Percentiles rank a stretch among this genome's conserved stretches.
Evolutionary conservation across 1,140 invertebrate genomes (phyloP).

Genomic region (Megathymus violae): DNA sequence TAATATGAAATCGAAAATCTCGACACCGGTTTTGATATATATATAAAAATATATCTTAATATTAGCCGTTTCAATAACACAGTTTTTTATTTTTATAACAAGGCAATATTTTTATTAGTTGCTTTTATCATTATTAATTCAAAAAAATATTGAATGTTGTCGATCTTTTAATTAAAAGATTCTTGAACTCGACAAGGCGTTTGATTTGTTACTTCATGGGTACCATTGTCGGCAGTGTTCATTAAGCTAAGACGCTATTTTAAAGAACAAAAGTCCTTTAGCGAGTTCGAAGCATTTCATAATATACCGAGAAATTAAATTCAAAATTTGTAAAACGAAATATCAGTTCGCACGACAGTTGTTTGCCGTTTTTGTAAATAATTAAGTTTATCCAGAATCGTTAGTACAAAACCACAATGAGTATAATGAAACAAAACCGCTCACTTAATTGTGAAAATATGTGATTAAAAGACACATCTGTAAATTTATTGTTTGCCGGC

Average conservation of each 20-base stretch:
- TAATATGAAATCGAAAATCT: too few relatives aligned
- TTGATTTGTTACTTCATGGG: not conserved
- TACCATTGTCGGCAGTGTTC: not conserved
- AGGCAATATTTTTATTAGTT: too few relatives aligned
- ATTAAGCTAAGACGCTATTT: not conserved
- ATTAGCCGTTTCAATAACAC: too few relatives aligned
- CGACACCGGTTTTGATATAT: too few relatives aligned
- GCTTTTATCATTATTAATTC: too few relatives aligned
- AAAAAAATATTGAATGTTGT: not conserved
- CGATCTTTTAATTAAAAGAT: not conserved
- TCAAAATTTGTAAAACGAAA: not conserved
- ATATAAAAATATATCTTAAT: too few relatives aligned
- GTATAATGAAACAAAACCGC: constrained; percentile 20
- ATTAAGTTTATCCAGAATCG: constrained; percentile 5
- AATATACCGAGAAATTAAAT: not conserved
- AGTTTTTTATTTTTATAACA: too few relatives aligned
- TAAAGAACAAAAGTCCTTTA: not conserved
- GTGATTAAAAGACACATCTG: not conserved
- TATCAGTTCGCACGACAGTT: not conserved
- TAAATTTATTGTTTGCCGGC: not conserved
- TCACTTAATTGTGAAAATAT: constrained; percentile 6
- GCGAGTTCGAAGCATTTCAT: not conserved
- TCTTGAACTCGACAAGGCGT: not conserved
- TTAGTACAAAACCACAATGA: constrained; percentile 29
- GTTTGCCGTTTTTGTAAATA: constrained; percentile 1